A percentile compares a stretch with the other conserved stretches of the same genome.
These are phyloP conservation scores for Lepisosteus oculatus DNA, from an alignment of 2,113 vertebrate genomes.

Conservation along the genomic window DNA sequence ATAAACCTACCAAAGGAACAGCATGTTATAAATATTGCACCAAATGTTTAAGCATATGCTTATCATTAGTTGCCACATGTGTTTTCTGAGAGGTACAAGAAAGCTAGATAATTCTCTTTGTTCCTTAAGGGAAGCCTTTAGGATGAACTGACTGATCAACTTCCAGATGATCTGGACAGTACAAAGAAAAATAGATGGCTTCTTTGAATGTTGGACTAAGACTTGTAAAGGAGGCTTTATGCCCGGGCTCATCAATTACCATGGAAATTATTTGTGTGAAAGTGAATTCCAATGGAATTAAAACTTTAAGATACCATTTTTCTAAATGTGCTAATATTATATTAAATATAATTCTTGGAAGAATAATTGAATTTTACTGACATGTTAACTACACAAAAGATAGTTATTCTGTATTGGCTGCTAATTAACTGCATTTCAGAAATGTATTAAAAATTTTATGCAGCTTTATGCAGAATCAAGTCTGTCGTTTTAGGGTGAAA, in stretches of 20 bases:
- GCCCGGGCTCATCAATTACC: neutral
- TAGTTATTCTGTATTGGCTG: too few species aligned
- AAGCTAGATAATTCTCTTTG: conserved; percentile 23
- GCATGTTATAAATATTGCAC: conserved; percentile 11
- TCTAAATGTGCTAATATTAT: too few species aligned
- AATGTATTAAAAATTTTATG: too few species aligned
- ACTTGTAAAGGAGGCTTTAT: neutral
- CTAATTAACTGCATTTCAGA: too few species aligned
- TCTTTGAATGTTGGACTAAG: neutral
- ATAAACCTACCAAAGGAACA: conserved; percentile 7
- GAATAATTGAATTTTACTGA: too few species aligned
- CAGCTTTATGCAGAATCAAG: too few species aligned
- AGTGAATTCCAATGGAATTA: neutral
- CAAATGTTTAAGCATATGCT: conserved; percentile 22
- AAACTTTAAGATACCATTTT: neutral
- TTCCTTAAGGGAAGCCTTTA: conserved; percentile 22
- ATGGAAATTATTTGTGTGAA: neutral
- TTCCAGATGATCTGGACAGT: conserved; percentile 17
- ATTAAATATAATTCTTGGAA: too few species aligned
- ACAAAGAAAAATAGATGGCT: neutral
- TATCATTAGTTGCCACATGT: conserved; percentile 30
- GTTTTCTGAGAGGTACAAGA: conserved; percentile 20
- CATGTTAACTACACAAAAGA: too few species aligned
- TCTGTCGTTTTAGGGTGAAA: too few species aligned
- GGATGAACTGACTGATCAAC: conserved; percentile 22